Conservation (phyloP, 2,888 invertebrate species). For the Microdon myrmicae region DNA sequence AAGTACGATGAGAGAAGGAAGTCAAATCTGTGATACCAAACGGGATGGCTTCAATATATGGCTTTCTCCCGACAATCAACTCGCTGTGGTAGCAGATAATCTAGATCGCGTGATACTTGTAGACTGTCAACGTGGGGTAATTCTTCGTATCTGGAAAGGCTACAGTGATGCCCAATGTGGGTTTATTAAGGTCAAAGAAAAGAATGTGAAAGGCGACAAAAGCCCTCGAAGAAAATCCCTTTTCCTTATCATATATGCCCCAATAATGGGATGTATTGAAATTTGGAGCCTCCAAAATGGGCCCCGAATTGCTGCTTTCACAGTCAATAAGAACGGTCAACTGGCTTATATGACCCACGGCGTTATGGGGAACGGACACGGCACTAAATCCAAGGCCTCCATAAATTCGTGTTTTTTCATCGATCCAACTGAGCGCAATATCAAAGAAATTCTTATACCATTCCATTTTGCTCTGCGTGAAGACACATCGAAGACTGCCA, state of each 20-base stretch:
- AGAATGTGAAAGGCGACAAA: slow-evolving; percentile 61
- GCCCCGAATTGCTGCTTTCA: slow-evolving; percentile 89
- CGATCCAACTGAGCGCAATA: slow-evolving; percentile 79
- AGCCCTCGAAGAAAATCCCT: slow-evolving; percentile 70
- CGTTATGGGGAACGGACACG: slow-evolving; percentile 76
- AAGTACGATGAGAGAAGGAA: slow-evolving; percentile 81
- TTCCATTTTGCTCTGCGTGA: slow-evolving; percentile 91
- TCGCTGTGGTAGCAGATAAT: slow-evolving; percentile 85
- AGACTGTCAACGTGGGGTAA: slow-evolving; percentile 82
- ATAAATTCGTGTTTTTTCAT: slow-evolving; percentile 82
- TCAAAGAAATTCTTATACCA: slow-evolving; percentile 87
- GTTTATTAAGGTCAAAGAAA: slow-evolving; percentile 86
- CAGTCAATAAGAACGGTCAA: slow-evolving; percentile 85
- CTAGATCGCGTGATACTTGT: slow-evolving; percentile 89
- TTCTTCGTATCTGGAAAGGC: slow-evolving; percentile 92
- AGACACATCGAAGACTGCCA: slow-evolving; percentile 85
- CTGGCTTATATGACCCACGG: slow-evolving; percentile 84
- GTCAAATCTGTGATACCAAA: slow-evolving; percentile 82
- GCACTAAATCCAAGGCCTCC: slow-evolving; percentile 71
- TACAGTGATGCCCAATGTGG: slow-evolving; percentile 96
- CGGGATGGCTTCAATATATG: slow-evolving; percentile 80
- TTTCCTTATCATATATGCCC: slow-evolving; percentile 93
- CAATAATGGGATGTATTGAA: slow-evolving; percentile 90
- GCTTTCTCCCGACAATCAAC: slow-evolving; percentile 76
- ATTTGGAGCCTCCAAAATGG: slow-evolving; percentile 93